phyloP scores from a whole-genome alignment of 1,140 invertebrate genomes.

The Euwallacea fornicatus region DNA sequence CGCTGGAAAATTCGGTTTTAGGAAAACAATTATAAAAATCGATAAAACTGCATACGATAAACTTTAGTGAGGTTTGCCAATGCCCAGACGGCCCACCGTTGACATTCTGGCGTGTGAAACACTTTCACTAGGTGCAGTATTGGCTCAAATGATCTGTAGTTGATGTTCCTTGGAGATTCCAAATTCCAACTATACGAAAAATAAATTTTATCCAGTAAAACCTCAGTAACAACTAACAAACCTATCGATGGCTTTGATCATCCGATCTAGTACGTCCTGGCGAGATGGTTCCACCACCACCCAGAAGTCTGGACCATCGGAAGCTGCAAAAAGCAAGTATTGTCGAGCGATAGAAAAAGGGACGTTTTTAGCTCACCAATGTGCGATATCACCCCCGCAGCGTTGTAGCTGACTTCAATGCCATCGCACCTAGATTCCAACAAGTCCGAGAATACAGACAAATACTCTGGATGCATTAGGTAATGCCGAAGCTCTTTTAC shows the following conservation, averaged over 20 bases:
- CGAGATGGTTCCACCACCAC: conserved; percentile 69
- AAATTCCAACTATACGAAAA: conserved; percentile 71
- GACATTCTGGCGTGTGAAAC: conserved; percentile 85
- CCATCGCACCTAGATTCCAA: conserved; percentile 86
- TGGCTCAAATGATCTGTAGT: conserved; percentile 94
- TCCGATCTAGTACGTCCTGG: conserved; percentile 71
- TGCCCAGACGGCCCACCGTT: conserved; percentile 98
- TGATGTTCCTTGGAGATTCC: conserved; percentile 87
- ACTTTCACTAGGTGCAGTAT: conserved; percentile 80
- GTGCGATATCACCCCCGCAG: conserved; percentile 93
- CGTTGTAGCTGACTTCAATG: conserved; percentile 97
- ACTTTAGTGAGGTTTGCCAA: conserved; percentile 93
- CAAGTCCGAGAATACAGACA: conserved; percentile 83
- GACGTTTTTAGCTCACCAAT: conserved; percentile 56
- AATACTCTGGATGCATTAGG: conserved; percentile 83
- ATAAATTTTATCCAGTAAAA: background rate
- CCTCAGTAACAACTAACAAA: background rate
- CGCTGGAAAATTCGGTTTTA: conserved; percentile 57
- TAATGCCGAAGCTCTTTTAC: conserved; percentile 79
- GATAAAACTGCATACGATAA: conserved; percentile 71
- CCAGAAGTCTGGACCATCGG: conserved; percentile 87
- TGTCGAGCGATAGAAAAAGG: background rate
- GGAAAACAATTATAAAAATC: conserved; percentile 8
- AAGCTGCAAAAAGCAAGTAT: conserved; percentile 57
- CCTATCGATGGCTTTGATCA: conserved; percentile 79